Evolutionary conservation across 2,797 vertebrate genomes (phyloP).

Genomic region (Tokudaia tokunoshimensis): DNA sequence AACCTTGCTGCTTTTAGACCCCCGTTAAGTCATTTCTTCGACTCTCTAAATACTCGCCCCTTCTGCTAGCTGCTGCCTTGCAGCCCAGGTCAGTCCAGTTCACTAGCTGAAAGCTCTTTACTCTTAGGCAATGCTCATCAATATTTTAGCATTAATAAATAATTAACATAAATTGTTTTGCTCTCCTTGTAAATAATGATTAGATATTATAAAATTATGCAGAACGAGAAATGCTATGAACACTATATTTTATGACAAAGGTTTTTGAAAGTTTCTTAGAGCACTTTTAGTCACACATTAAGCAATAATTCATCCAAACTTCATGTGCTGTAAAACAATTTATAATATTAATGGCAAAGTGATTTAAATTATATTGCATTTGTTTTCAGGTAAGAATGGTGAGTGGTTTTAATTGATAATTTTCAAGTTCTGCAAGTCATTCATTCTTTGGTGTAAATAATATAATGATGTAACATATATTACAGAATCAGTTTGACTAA

Average conservation of each 20-base stretch:
- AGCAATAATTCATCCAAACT: constrained; percentile 70
- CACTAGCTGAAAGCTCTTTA: constrained; percentile 77
- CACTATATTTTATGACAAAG: constrained; percentile 25
- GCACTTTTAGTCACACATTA: constrained; percentile 71
- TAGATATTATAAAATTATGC: constrained; percentile 72
- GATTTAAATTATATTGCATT: constrained; percentile 68
- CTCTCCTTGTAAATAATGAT: constrained; percentile 80
- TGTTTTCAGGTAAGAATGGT: constrained; percentile 15
- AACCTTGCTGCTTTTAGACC: constrained; percentile 80
- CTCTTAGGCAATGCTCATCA: constrained; percentile 84
- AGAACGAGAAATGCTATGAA: constrained; percentile 60
- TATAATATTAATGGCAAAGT: constrained; percentile 72
- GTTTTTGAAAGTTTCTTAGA: constrained; percentile 72
- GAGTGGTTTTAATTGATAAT: constrained; percentile 1
- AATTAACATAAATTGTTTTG: constrained; percentile 84
- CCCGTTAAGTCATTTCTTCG: constrained; percentile 85
- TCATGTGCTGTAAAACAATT: constrained; percentile 75
- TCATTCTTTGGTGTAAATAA: constrained; percentile 2
- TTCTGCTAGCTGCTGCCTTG: constrained; percentile 43
- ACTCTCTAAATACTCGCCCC: constrained; percentile 74
- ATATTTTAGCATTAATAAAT: constrained; percentile 86
- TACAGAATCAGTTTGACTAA: background rate
- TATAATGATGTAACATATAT: background rate
- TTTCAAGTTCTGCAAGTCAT: background rate
- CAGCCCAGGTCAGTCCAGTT: constrained; percentile 52